A percentile compares a stretch with the other conserved stretches of the same genome.
Conservation (phyloP, 2,113 vertebrate genomes). For the Mesitornis unicolor region DNA sequence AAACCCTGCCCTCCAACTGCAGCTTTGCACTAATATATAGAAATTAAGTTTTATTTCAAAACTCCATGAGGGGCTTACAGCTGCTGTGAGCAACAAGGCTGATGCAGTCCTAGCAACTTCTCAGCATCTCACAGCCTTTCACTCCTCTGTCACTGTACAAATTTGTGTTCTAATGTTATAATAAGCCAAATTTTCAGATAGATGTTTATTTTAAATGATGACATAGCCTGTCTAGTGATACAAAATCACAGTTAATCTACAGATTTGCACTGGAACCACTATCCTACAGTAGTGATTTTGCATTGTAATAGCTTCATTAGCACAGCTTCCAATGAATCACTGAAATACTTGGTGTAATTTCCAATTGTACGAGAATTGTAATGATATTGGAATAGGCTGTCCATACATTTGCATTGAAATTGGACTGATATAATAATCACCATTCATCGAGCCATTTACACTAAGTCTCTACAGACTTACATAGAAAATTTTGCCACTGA, state of each 20-base stretch:
- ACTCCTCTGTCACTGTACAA: neutral
- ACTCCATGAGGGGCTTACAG: neutral
- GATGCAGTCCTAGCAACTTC: neutral
- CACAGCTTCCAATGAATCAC: neutral
- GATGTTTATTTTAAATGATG: neutral
- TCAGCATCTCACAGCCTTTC: neutral
- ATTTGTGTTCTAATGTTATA: neutral
- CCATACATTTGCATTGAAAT: slow-evolving; percentile 15
- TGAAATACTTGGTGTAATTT: neutral
- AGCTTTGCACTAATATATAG: neutral
- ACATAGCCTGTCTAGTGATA: neutral
- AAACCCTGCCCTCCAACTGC: neutral
- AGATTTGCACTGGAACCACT: neutral
- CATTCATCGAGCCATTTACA: neutral
- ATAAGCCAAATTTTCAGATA: neutral
- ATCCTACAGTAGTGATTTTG: neutral
- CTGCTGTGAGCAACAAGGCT: neutral
- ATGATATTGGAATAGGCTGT: neutral
- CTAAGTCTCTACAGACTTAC: neutral
- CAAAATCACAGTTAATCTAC: neutral
- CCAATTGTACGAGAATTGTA: neutral
- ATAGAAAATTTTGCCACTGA: neutral
- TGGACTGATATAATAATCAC: neutral
- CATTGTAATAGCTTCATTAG: slow-evolving; percentile 15
- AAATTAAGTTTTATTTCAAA: neutral